A percentile compares a stretch with the other conserved stretches of the same genome.
Evolutionary conservation across 2,888 invertebrate genomes (phyloP).

Genomic region (Anthophora plumipes): DNA sequence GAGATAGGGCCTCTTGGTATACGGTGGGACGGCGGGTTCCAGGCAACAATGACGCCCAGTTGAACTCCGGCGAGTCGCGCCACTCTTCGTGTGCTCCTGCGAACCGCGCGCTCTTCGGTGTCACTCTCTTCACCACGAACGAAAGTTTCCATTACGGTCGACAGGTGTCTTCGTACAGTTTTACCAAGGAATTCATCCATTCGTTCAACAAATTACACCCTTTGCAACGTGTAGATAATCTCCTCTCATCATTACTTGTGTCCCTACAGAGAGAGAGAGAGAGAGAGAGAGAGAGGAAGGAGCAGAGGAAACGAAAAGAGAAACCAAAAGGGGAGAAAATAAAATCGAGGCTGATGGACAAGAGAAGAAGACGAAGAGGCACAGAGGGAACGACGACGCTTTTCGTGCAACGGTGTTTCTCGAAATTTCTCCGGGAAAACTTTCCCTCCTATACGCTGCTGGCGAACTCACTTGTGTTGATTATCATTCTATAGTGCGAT

Average conservation of each 20-base stretch:
- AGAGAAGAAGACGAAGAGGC: not conserved
- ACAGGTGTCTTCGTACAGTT: slow-evolving; percentile 22
- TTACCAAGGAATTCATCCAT: no score
- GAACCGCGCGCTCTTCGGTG: slow-evolving; percentile 47
- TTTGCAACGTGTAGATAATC: no score
- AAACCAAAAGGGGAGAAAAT: no score
- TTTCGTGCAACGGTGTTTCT: slow-evolving; percentile 16
- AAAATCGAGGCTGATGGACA: no score
- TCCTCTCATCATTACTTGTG: no score
- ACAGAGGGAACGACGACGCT: slow-evolving; percentile 2
- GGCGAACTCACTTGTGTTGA: not conserved
- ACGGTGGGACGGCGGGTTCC: slow-evolving; percentile 65
- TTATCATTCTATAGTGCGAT: not conserved
- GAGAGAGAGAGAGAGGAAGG: not conserved
- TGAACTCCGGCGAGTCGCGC: slow-evolving; percentile 78
- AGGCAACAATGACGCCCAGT: slow-evolving; percentile 84
- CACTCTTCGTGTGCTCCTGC: slow-evolving; percentile 62
- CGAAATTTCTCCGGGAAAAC: slow-evolving; percentile 27
- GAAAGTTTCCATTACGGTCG: slow-evolving; percentile 3
- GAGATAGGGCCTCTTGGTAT: slow-evolving; percentile 79
- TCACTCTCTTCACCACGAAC: slow-evolving; percentile 34
- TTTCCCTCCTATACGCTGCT: not conserved
- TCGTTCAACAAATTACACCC: no score
- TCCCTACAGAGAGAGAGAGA: no score
- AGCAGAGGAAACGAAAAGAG: not conserved